Base-by-base conservation (phyloP, 2,113 vertebrate species). In the Noturus placidus region DNA sequence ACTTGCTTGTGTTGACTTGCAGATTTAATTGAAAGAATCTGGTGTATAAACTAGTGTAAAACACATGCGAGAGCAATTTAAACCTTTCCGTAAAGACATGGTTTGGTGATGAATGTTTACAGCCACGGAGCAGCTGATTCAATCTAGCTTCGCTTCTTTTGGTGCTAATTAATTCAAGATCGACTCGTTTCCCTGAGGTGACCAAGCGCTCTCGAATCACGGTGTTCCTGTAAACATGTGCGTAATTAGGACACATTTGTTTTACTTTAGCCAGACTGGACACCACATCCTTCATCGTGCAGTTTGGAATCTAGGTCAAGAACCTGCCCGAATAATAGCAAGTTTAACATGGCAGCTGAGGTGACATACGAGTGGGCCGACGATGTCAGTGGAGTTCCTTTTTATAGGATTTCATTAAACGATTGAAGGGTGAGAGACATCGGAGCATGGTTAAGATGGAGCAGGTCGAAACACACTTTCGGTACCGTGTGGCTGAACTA, bases 241-340 rank as follows among this genome's bases (percentile, higher is more conserved):
- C 30, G 65, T 81, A 82, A 70, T 70, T 72, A 46, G 65, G 52
- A 52, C 86, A 72, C 77, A 56, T 54, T 80, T 38, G 59, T 86
- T 80, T 56, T 80, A 56, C 42, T 52, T 35, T 17, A 17, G 56
- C 38, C 84, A 30, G 38, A 50, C 84, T 52, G 86, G 33, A 81
- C 33, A 33, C 46, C 33, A 10, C 77, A 57, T 70, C 63, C 78
- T 82, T 72, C 15, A 82, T 57, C 63, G 9, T 22, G 38, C 30
- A n/a, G 25, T 30, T 30, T 50, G 20, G 42, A 57, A 20, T 22
- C 15, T 59, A 70, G 50, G 78, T 82, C 50, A 70, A 67, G 30
- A 22, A 38, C 61, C 61, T 67, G 56, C 74, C 38, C 15, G 14
- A 33, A 54, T 17, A 50, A 77, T 33, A 69, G 65, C 13, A 15